These are phyloP conservation scores for Theonella swinhoei DNA, from an alignment of 37 sponge, comb jelly and placozoan genomes.

Conservation along the genomic window DNA sequence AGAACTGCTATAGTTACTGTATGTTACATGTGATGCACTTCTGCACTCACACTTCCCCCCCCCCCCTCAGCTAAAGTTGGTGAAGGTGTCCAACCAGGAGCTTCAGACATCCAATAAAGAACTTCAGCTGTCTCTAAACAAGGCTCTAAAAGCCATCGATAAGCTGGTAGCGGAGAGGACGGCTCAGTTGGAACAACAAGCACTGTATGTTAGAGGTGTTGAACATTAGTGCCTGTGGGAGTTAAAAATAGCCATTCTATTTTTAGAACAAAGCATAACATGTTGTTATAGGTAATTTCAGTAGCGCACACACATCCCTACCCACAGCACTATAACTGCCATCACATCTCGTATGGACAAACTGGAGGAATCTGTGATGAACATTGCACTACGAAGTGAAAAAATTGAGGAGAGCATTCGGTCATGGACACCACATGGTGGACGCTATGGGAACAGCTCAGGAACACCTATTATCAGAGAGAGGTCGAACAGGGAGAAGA, in stretches of 20 bases:
- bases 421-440: background rate
- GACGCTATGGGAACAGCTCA: background rate
- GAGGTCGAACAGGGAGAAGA: constrained; percentile 5
- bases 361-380: constrained; percentile 43
- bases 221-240: background rate
- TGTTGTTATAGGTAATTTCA: background rate
- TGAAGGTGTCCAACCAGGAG: constrained; percentile 36
- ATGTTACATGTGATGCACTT: no score
- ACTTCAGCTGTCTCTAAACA: constrained; percentile 15
- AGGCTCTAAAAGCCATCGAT: constrained; percentile 43
- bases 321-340: constrained; percentile 58
- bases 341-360: constrained; percentile 69
- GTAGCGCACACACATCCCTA: background rate
- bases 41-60: no score
- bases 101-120: constrained; percentile 27
- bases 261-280: background rate
- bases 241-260: background rate
- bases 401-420: background rate
- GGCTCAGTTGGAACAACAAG: constrained; percentile 63
- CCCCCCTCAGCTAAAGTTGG: constrained; percentile 50
- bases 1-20: no score
- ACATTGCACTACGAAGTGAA: background rate
- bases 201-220: constrained; percentile 33
- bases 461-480: background rate
- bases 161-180: constrained; percentile 39